Percentiles rank a stretch among this genome's conserved stretches.
These are phyloP conservation scores for Bombus superbus DNA, from an alignment of 1,140 invertebrate species.

Conservation along the genomic window DNA sequence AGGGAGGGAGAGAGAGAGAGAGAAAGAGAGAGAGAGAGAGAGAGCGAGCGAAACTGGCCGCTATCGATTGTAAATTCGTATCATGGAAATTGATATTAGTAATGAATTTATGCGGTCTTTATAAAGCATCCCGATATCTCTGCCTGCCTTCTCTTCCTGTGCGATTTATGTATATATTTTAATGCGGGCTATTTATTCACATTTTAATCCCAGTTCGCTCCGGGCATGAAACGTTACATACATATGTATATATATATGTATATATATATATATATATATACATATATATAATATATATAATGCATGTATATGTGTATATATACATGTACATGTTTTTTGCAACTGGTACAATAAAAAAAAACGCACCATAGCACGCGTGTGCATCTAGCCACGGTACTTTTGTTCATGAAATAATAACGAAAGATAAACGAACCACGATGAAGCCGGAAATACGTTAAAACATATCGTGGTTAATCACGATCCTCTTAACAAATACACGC, in stretches of 20 bases:
- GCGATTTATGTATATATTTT: conserved; percentile 13
- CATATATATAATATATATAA: too few species aligned
- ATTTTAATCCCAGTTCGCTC: conserved; percentile 9
- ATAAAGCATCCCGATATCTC: neutral
- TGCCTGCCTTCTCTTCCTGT: neutral
- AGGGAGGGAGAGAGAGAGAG: neutral
- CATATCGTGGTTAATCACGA: conserved; percentile 24
- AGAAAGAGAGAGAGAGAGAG: neutral
- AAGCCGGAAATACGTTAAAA: conserved; percentile 21
- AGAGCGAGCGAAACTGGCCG: neutral
- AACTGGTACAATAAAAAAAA: neutral
- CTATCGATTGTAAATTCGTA: conserved; percentile 54
- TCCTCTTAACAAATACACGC: neutral
- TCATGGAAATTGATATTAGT: conserved; percentile 60
- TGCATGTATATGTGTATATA: neutral
- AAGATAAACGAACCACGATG: conserved; percentile 36
- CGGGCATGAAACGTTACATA: neutral
- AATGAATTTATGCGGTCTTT: conserved; percentile 52
- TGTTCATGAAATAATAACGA: conserved; percentile 26
- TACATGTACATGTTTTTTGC: too few species aligned
- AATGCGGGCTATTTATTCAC: conserved; percentile 19
- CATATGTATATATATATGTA: too few species aligned
- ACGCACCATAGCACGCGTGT: neutral
- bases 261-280: too few species aligned
- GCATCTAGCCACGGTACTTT: neutral